Evolutionary conservation across 2,797 vertebrate genomes (phyloP), one percentile per base, ranked within the genome.

Genomic region (Channa striata): DNA sequence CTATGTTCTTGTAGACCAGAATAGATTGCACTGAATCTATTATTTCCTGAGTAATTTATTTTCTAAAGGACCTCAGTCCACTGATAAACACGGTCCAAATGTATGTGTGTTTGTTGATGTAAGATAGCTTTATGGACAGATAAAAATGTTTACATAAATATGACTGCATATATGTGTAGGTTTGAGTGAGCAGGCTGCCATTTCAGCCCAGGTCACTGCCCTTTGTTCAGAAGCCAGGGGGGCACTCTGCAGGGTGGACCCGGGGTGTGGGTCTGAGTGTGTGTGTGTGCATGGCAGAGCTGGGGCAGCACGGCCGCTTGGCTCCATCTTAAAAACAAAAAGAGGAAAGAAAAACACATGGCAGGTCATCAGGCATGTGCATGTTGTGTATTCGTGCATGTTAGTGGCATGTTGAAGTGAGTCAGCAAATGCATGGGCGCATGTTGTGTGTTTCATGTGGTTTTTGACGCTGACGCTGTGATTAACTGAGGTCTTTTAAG

Each of bases 401-500:
- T 68, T 39, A 11, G 4, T 30, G 14, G 14, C 62, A 58, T 10
- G 52, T 73, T 30, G 61, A 44, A 68, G 62, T 65, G 67, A 79
- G 60, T 78, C 63, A 78, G 60, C 40, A 67, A 77, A 78, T 74
- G 37, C 48, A 74, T 34, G 14, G 37, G 53, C 65, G 61, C 52
- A 78, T 78, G 59, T 39, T 72, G 37, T 63, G 58, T 60, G 47
- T 77, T 82, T 78, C 47, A 61, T 68, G 50, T 77, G 65, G 74
- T 63, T 65, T 50, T 71, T 66, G 17, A 62, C 34, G 51, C 46
- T 48, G 72, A 81, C 77, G 67, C 80, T 78, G 67, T 81, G 75
- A 85, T 85, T 76, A 82, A 74, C 62, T 72, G 17, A 52, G 69
- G 40, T 36, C 36, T 71, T 74, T 53, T 14, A 77, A 54, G 73